Conservation (phyloP, 1,140 invertebrate genomes). For the Drosophila mojavensis region DNA sequence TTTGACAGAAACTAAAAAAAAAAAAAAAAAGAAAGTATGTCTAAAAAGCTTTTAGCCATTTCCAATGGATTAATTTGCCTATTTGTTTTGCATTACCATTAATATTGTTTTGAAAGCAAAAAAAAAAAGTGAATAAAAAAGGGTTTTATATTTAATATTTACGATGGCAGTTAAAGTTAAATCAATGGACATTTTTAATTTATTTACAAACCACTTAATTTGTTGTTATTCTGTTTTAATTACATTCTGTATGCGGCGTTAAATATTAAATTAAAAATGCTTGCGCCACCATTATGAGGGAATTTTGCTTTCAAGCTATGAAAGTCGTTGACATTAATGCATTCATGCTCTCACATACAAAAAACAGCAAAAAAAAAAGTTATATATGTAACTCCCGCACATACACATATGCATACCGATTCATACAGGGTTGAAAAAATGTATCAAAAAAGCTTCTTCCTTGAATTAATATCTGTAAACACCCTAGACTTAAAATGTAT, state of each 20-base stretch:
- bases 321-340: conserved; percentile 62
- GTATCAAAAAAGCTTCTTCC: neutral
- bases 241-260: conserved; percentile 71
- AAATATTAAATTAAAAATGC: conserved; percentile 74
- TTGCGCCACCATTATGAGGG: conserved; percentile 37
- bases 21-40: neutral
- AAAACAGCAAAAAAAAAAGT: conserved; percentile 69
- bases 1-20: neutral
- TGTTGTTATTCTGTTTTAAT: conserved; percentile 83
- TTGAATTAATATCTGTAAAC: neutral
- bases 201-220: conserved; percentile 84
- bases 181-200: conserved; percentile 62
- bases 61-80: conserved; percentile 22
- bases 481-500: too few relatives aligned
- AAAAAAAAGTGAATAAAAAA: conserved; percentile 8
- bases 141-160: conserved; percentile 31
- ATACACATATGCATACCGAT: neutral
- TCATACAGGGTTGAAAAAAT: neutral
- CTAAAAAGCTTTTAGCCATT: neutral
- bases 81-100: conserved; percentile 7
- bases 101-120: conserved; percentile 4
- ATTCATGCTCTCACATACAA: conserved; percentile 30
- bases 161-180: conserved; percentile 29
- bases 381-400: conserved; percentile 25
- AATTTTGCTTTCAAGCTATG: conserved; percentile 38